These are phyloP conservation scores for Synergus itoensis DNA, from an alignment of 2,888 invertebrate genomes.

Conservation along the genomic window DNA sequence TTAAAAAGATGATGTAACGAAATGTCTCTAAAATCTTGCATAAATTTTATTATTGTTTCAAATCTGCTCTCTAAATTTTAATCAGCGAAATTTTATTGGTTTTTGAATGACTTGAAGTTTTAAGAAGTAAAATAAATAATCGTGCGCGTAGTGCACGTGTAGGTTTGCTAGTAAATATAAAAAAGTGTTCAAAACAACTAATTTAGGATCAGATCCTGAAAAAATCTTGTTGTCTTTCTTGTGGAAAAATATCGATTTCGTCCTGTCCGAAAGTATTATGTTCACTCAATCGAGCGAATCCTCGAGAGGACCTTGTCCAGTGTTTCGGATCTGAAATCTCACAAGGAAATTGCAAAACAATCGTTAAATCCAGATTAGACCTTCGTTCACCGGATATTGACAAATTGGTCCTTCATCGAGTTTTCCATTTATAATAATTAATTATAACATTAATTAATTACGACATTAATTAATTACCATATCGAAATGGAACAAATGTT, in stretches of 20 bases:
- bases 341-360: constrained; percentile 19
- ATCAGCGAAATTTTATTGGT: no score
- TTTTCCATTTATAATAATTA: background rate
- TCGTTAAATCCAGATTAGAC: constrained; percentile 24
- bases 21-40: no score
- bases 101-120: no score
- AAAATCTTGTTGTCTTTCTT: background rate
- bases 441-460: background rate
- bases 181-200: no score
- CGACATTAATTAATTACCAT: no score
- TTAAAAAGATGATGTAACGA: no score
- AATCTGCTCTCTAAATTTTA: no score
- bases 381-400: constrained; percentile 25
- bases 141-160: no score
- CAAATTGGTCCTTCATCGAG: background rate
- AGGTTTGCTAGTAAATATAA: no score
- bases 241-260: background rate
- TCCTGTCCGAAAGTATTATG: no score
- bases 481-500: background rate
- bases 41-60: no score
- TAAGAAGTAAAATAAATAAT: no score
- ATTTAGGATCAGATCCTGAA: background rate
- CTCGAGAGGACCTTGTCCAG: constrained; percentile 4
- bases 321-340: background rate
- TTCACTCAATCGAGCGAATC: background rate